Base-by-base conservation (phyloP, 1,140 invertebrate genomes). In the Ptiloglossa arizonensis region DNA sequence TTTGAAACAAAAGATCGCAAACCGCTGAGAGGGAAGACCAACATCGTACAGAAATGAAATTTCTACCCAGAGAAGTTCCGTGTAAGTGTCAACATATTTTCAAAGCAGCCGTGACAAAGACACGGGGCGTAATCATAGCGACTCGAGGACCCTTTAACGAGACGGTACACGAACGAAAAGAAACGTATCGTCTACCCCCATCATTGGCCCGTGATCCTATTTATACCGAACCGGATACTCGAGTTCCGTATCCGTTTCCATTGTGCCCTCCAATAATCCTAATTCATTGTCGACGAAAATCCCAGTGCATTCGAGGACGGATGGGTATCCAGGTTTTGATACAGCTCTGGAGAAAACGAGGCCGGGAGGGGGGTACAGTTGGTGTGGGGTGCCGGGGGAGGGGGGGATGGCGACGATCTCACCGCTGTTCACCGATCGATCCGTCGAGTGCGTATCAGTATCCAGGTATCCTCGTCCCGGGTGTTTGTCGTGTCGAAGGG, bases 401-500 rank as follows among this genome's bases (percentile, higher is more conserved):
- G n/a, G 44, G 13, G 44, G 24, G 27, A 13, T 8, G 44, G 24
- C n/a, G 19, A 62, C 29, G 27, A 48, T 59, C 29, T 46, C 46
- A 44, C 32, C 35, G n/a, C 11, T 22, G 29, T 24, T 15, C 13
- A 3, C 24, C n/a, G 50, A 50, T 60, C 24, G 29, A 63, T 69
- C 41, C 9, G 41, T 48, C 41, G 17, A 24, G 17, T 44, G 32
- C 64, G 54, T 77, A 35, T 44, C 56, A 35, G 22, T 15, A 1
- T 17, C 11, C 50, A 22, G 27, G 17, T 27, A 44, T 29, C n/a
- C 29, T 17, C 24, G 22, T 11, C 5, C 17, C 22, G 22, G 64
- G 52, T 73, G 81, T 85, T 84, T 79, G 79, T 78, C 75, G 76
- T 66, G 72, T 70, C 52, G 62, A 63, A 48, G 72, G 79, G 66